Base-by-base conservation (phyloP, 2,888 invertebrate species). In the Archips xylosteana region DNA sequence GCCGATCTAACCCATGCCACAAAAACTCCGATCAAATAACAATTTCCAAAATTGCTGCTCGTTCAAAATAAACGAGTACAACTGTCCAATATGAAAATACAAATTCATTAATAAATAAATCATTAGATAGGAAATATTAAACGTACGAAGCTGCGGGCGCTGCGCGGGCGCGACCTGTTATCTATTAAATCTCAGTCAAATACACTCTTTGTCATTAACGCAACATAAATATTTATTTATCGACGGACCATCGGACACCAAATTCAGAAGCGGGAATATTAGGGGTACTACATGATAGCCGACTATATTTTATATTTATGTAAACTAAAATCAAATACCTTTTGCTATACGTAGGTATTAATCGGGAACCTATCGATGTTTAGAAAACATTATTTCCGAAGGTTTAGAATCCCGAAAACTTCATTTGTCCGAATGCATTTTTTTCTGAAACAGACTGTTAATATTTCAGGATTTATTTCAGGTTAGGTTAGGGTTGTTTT, bases 141-240 rank as follows among this genome's bases (percentile, higher is more conserved):
- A 83, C 78, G 75, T 75, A 78, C 78, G 75, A 71, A 73, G 85
- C 89, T 85, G 63, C 75, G 79, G 86, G 89, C 88, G 81, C 85
- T 70, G 73, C 74, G 66, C 67, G 79, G 79, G 78, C 76, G 76
- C 75, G 78, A 82, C 79, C 78, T 81, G 81, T 86, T 85, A 89
- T 90, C 89, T 90, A 90, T 91, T 90, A 88, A 83, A 91, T 91
- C 88, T 87, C 81, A 83, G 80, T 84, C 81, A 84, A 86, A 87
- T 82, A 86, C 81, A 82, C 83, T 89, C 82, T 89, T 90, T 89
- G 87, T 89, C 89, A 92, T 93, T 90, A 92, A 90, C 88, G 88
- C 88, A 89, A 88, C 87, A 90, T 89, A 89, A 91, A 91, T 91
- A 89, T 91, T 91, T 90, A 87, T 90, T 89, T 89, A 89, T 87